Base-by-base conservation (phyloP, 1,140 invertebrate genomes). In the Tribolium madens region DNA sequence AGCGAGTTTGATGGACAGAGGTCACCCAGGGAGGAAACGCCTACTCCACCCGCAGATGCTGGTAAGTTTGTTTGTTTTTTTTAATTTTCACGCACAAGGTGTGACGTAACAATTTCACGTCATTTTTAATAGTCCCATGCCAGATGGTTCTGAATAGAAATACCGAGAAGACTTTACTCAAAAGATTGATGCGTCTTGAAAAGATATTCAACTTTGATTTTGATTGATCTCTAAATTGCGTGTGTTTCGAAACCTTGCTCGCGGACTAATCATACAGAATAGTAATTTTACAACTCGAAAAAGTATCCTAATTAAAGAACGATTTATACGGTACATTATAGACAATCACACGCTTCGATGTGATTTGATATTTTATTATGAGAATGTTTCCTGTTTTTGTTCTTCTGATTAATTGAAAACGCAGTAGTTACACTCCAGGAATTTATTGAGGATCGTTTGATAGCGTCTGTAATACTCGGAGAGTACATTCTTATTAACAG, bases 1-100 rank as follows among this genome's bases (percentile, higher is more conserved):
- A 79, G 64, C 17, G 83, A 83, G 36, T 84, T 81, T 47, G 82
- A 84, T 57, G 73, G 76, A 13, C 47, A 76, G n/a, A 76, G 74
- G 73, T 73, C 64, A 33, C 74, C 76, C 0, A 82, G 84, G 13
- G 84, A 84, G 73, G 86, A 87, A n/a, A 86, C 89, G 9, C 88
- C 88, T 0, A 89, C 89, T 0, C 89, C 89, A 26, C 88, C 88
- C 3, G 87, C 87, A 10, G 87, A 89, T 77, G 79, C 86, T 78
- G 87, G 89, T 90, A 81, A 82, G 86, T 85, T 31, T n/a, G n/a
- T n/a, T n/a, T n/a, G n/a, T n/a, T n/a, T n/a, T n/a, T n/a, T n/a
- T n/a, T n/a, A n/a, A n/a, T n/a, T n/a, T n/a, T n/a, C n/a, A n/a
- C n/a, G n/a, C n/a, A n/a, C n/a, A n/a, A n/a, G n/a, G n/a, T n/a